Conservation (phyloP, 2,797 vertebrate genomes). For the Myotis daubentonii region DNA sequence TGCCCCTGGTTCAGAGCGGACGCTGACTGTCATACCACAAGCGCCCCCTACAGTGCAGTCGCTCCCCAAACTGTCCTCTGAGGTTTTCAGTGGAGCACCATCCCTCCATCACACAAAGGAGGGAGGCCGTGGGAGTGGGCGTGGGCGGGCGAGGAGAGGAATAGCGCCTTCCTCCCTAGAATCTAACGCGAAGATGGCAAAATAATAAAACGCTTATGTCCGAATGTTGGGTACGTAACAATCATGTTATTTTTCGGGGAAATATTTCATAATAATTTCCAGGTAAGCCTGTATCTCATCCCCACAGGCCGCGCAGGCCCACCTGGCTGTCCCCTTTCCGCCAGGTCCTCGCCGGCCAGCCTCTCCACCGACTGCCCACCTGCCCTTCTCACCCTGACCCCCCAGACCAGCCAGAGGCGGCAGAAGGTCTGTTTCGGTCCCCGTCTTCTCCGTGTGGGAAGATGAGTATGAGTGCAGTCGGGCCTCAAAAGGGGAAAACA, state of each 20-base stretch:
- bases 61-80: background rate
- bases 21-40: background rate
- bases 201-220: background rate
- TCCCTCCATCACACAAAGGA: background rate
- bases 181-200: fast-evolving
- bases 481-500: background rate
- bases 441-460: fast-evolving
- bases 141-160: background rate
- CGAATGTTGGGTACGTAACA: fast-evolving
- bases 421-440: fast-evolving
- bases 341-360: fast-evolving
- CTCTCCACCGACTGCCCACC: background rate
- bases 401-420: background rate
- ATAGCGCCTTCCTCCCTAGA: background rate
- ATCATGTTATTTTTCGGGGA: background rate
- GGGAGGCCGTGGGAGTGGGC: background rate
- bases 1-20: background rate
- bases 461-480: background rate
- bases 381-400: background rate
- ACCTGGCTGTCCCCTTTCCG: background rate
- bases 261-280: background rate
- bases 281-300: background rate
- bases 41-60: fast-evolving
- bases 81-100: background rate
- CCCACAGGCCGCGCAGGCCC: background rate